phyloP scores from a whole-genome alignment of 2,888 invertebrate genomes.

The Sminthurinus aureus region DNA sequence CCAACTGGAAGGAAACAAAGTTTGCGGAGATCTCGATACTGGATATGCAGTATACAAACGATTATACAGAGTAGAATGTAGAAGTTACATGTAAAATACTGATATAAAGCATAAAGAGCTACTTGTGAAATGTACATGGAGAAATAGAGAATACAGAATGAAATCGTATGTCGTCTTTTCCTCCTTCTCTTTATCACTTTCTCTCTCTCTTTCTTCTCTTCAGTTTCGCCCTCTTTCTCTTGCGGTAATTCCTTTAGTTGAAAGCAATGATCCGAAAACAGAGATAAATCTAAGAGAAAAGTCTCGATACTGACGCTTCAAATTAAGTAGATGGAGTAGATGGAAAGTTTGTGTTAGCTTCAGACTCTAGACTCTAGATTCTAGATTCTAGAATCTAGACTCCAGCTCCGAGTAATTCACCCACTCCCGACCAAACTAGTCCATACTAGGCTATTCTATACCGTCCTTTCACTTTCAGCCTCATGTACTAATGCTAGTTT shows the following conservation, averaged over 20 bases:
- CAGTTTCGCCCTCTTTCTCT: slow-evolving; percentile 8
- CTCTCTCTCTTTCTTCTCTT: too few species aligned
- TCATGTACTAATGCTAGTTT: slow-evolving; percentile 57
- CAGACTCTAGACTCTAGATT: too few species aligned
- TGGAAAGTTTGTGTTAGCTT: slow-evolving; percentile 57
- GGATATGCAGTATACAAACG: too few species aligned
- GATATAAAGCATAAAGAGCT: too few species aligned
- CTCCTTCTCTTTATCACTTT: too few species aligned
- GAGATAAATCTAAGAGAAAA: slow-evolving; percentile 58
- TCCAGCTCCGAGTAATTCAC: slow-evolving; percentile 48
- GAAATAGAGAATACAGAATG: neutral
- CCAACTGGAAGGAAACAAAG: too few species aligned
- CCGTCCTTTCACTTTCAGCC: neutral
- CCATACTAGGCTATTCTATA: too few species aligned
- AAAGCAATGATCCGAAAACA: slow-evolving; percentile 58
- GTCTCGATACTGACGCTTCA: slow-evolving; percentile 57
- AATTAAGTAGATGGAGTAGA: slow-evolving; percentile 59
- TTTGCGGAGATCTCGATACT: too few species aligned
- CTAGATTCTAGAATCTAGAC: too few species aligned
- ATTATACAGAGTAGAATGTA: too few species aligned
- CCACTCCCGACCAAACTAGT: slow-evolving; percentile 43
- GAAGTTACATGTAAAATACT: too few species aligned
- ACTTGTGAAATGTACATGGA: neutral
- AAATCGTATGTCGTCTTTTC: neutral
- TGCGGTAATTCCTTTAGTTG: slow-evolving; percentile 46